phyloP scores from a whole-genome alignment of 2,888 invertebrate species.

The Macaria liturata region DNA sequence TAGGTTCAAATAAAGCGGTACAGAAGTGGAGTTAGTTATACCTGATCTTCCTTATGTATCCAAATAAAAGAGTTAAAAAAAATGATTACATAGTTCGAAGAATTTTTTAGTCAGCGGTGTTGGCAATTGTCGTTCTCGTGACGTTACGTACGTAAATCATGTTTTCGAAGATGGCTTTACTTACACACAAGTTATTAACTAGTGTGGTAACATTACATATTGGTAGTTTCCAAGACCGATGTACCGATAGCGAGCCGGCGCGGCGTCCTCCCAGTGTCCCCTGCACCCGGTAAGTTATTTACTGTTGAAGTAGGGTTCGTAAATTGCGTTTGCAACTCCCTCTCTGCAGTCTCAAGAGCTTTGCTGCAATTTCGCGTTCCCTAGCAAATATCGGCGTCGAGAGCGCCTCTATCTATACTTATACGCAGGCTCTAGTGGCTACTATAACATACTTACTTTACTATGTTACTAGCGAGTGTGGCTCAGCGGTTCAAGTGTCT shows the following conservation, averaged over 20 bases:
- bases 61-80: no score
- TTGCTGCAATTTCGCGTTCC: conserved; percentile 54
- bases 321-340: conserved; percentile 72
- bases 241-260: conserved; percentile 9
- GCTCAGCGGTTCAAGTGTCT: no score
- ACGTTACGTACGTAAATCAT: no score
- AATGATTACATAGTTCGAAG: no score
- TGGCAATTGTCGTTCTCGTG: no score
- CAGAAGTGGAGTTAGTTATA: no score
- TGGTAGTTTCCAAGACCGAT: background rate
- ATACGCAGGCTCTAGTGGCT: background rate
- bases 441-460: background rate
- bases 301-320: conserved; percentile 61
- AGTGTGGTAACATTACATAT: background rate
- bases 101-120: no score
- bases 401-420: conserved; percentile 17
- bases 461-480: no score
- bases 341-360: conserved; percentile 44
- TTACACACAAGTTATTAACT: background rate
- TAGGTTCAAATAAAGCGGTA: no score
- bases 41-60: no score
- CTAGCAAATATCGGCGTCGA: conserved; percentile 37
- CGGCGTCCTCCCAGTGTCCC: conserved; percentile 43
- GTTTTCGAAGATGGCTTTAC: no score
- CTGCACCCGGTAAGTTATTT: conserved; percentile 66